phyloP scores from a whole-genome alignment of 2,113 vertebrate species.

The Turnix velox region DNA sequence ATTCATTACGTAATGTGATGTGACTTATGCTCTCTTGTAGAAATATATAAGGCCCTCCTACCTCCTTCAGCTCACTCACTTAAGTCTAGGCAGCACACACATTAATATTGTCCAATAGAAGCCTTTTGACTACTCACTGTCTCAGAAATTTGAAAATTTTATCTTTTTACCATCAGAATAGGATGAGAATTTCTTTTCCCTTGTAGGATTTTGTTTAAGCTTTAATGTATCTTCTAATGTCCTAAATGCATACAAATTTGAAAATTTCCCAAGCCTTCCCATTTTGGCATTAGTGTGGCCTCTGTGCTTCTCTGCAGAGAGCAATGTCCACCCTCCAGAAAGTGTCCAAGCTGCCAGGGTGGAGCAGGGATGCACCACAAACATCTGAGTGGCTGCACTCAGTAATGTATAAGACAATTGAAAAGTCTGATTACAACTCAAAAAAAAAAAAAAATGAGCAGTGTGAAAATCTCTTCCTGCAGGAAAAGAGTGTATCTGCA shows the following conservation, averaged over 20 bases:
- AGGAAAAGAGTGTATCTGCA: neutral
- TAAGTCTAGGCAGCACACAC: neutral
- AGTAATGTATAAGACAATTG: neutral
- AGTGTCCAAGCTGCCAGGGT: neutral
- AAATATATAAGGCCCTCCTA: neutral
- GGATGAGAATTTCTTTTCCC: neutral
- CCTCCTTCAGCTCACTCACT: neutral
- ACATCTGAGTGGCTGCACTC: neutral
- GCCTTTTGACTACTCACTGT: neutral
- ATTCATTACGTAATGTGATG: neutral
- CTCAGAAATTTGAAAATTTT: neutral
- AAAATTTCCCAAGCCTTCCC: neutral
- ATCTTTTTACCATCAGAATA: neutral
- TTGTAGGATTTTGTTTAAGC: neutral
- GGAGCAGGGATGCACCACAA: neutral
- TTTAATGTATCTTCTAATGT: neutral
- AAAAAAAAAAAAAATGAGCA: neutral
- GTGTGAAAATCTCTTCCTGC: neutral
- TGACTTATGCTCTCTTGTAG: neutral
- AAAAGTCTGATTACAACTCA: neutral
- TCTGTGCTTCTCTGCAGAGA: too few species aligned
- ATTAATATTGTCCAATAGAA: neutral
- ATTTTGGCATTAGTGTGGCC: neutral
- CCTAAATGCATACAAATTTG: neutral
- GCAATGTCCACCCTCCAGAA: neutral